Conservation (phyloP, 2,113 vertebrate species). For the Pardalotus punctatus region DNA sequence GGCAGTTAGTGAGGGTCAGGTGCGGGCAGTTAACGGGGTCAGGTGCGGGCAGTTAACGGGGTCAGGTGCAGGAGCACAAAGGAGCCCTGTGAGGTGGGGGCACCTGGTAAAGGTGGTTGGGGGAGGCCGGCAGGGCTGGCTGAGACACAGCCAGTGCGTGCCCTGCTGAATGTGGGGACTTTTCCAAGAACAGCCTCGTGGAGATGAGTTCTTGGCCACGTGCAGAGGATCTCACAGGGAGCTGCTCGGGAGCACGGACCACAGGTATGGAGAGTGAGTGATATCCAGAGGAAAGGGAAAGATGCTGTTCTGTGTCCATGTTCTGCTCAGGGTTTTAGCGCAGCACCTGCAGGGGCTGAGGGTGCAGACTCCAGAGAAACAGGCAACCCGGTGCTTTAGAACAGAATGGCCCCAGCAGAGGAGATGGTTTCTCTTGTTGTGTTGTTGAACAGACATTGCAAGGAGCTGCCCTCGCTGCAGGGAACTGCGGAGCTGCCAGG, state of each 20-base stretch:
- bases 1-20: no score
- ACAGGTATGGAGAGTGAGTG: background rate
- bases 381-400: background rate
- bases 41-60: no score
- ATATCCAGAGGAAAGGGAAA: no score
- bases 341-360: background rate
- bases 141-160: fast-evolving
- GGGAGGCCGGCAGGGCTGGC: fast-evolving
- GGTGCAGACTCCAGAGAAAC: background rate
- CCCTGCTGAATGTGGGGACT: fast-evolving
- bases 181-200: fast-evolving
- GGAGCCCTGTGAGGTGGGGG: no score
- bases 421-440: background rate
- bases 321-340: background rate
- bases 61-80: no score
- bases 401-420: background rate
- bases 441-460: background rate
- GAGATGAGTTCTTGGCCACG: fast-evolving
- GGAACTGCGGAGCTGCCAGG: background rate
- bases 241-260: fast-evolving
- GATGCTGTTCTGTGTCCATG: fast-evolving
- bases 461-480: background rate
- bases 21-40: background rate
- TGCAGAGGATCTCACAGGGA: fast-evolving
- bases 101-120: background rate